A percentile compares a stretch with the other conserved stretches of the same genome.
phyloP scores from a whole-genome alignment of 2,797 vertebrate species.

The Rousettus madagascariensis region DNA sequence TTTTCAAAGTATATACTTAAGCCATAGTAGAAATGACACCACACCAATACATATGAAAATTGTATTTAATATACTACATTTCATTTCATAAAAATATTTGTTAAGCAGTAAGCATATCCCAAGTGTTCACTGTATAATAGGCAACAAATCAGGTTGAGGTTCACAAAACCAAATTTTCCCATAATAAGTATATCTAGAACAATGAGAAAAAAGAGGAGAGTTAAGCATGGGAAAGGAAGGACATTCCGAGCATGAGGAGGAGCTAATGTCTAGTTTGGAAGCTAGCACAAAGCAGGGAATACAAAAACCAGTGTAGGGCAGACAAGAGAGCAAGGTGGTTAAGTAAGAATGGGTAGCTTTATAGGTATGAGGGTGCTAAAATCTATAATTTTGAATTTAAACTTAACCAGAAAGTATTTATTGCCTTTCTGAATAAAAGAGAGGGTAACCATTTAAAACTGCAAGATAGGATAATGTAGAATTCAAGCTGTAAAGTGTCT shows the following conservation, averaged over 20 bases:
- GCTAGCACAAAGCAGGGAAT: conserved; percentile 8
- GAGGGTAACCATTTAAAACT: conserved; percentile 14
- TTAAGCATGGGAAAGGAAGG: not conserved
- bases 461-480: not conserved
- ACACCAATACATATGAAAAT: not conserved
- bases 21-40: not conserved
- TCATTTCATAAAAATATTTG: conserved; percentile 13
- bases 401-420: conserved; percentile 7
- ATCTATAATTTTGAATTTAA: conserved; percentile 33
- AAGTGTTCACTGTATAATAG: not conserved
- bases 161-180: conserved; percentile 16
- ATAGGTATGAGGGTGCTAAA: not conserved
- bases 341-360: not conserved
- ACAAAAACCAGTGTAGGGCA: not conserved
- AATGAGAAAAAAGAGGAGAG: not conserved
- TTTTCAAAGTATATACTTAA: not conserved
- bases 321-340: not conserved
- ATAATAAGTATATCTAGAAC: not conserved
- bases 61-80: conserved; percentile 19
- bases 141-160: conserved; percentile 14
- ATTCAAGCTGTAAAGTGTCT: not conserved
- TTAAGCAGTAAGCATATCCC: not conserved
- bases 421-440: conserved; percentile 53
- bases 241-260: not conserved
- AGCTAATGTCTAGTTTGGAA: conserved; percentile 22